Evolutionary conservation across 1,140 invertebrate species (phyloP).

Genomic region (Bombyx mandarina): DNA sequence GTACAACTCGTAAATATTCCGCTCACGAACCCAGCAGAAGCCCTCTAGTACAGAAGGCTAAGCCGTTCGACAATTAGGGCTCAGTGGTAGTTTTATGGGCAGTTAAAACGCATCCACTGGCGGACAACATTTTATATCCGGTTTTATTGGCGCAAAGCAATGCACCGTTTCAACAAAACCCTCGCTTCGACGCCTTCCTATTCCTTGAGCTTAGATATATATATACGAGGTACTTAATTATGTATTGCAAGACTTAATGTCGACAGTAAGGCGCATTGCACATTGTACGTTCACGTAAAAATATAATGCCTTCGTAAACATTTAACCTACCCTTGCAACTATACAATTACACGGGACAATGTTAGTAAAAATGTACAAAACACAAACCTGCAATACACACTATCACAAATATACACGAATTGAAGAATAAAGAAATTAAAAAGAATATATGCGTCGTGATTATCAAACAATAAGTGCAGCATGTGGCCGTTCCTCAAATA

Average conservation of each 20-base stretch:
- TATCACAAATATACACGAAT: too few relatives aligned
- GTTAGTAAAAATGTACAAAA: too few relatives aligned
- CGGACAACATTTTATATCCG: constrained; percentile 40
- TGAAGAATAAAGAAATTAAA: too few relatives aligned
- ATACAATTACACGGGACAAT: too few relatives aligned
- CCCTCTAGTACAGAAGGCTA: constrained; percentile 19
- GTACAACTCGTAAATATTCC: constrained; percentile 41
- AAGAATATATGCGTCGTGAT: too few relatives aligned
- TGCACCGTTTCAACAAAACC: constrained; percentile 15
- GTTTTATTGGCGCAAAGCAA: constrained; percentile 28
- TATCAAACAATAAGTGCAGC: not conserved
- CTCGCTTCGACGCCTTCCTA: constrained; percentile 23
- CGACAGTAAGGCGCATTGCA: not conserved
- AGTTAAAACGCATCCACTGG: constrained; percentile 45
- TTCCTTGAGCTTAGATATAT: not conserved
- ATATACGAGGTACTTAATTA: too few relatives aligned
- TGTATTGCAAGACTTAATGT: too few relatives aligned
- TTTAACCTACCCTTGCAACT: too few relatives aligned
- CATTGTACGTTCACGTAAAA: not conserved
- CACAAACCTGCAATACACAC: too few relatives aligned
- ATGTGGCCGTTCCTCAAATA: constrained; percentile 15
- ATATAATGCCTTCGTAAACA: not conserved
- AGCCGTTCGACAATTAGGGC: constrained; percentile 42
- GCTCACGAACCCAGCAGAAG: constrained; percentile 25
- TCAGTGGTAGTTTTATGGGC: constrained; percentile 53